Conservation (phyloP, 2,888 invertebrate genomes). For the Drosophila dives region DNA sequence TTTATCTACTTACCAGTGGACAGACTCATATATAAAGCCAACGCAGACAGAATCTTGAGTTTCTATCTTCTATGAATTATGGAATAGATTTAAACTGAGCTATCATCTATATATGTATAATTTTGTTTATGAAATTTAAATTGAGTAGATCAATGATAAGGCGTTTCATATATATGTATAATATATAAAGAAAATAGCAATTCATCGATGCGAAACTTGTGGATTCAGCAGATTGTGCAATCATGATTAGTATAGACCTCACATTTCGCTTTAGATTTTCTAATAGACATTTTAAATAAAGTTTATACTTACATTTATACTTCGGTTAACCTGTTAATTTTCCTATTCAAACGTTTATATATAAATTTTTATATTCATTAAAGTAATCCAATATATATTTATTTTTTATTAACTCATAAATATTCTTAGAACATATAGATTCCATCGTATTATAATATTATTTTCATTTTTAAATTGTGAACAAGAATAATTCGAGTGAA, state of each 20-base stretch:
- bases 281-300: neutral
- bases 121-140: neutral
- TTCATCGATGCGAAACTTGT: slow-evolving; percentile 10
- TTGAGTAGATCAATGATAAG: neutral
- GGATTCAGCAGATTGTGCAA: slow-evolving; percentile 1
- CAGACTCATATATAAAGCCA: neutral
- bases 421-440: neutral
- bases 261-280: neutral
- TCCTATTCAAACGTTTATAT: neutral
- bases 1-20: slow-evolving; percentile 2
- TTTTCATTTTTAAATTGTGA: neutral
- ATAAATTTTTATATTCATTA: neutral
- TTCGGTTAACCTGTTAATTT: neutral
- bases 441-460: neutral
- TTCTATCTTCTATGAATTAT: neutral
- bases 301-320: neutral
- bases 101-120: neutral
- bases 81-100: neutral
- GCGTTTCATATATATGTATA: neutral
- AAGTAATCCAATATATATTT: neutral
- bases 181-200: neutral
- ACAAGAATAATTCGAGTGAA: too few species aligned
- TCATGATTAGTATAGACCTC: neutral
- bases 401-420: neutral
- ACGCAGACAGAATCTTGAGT: neutral